Conservation (phyloP, 2,113 vertebrate genomes). For the Serilophus lunatus region DNA sequence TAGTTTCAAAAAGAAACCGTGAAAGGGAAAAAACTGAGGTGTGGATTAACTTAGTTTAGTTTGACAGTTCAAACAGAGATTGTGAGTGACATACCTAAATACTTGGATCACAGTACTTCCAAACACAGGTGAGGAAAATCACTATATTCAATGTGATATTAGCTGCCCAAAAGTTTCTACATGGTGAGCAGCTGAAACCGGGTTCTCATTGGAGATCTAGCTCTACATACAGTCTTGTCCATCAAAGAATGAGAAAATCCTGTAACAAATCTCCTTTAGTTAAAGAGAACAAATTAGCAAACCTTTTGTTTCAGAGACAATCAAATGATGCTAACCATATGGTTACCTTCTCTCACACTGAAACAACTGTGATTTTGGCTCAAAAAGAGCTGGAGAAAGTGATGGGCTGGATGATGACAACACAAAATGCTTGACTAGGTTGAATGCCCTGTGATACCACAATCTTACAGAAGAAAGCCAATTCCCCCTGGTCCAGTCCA, state of each 20-base stretch:
- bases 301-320: background rate
- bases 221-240: background rate
- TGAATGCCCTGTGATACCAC: background rate
- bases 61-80: background rate
- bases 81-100: background rate
- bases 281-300: background rate
- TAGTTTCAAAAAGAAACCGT: background rate
- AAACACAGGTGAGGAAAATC: accelerated
- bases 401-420: background rate
- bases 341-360: background rate
- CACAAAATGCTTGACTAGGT: background rate
- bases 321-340: background rate
- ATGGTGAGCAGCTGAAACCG: background rate
- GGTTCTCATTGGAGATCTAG: background rate
- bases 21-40: background rate
- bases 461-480: background rate
- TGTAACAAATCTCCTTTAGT: background rate
- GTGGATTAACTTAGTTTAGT: background rate
- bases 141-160: background rate
- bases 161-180: background rate
- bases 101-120: background rate
- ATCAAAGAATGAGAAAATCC: background rate
- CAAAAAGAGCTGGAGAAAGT: background rate
- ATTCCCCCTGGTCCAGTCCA: background rate
- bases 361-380: background rate